These are phyloP conservation scores for Tolypeutes matacus DNA, from an alignment of 2,797 vertebrate genomes.

Conservation along the genomic window DNA sequence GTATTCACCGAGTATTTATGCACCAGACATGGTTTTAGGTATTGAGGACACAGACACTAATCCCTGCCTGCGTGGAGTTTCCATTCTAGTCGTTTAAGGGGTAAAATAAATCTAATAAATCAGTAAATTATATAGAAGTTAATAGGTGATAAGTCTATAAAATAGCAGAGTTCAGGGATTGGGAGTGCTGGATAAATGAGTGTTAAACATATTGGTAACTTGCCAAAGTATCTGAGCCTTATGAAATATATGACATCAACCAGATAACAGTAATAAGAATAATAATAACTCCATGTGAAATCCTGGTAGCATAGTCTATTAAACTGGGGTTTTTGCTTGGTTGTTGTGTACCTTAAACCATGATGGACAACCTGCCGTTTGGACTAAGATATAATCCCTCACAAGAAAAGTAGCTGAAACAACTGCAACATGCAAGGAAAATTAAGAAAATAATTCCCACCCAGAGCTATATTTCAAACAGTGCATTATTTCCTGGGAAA, in stretches of 20 bases:
- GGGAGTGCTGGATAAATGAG: neutral
- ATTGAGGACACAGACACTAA: neutral
- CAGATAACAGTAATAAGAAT: neutral
- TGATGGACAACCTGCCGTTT: neutral
- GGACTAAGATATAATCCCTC: neutral
- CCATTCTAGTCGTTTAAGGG: neutral
- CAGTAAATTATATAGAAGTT: neutral
- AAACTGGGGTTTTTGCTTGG: neutral
- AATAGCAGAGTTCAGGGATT: neutral
- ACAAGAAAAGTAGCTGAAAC: neutral
- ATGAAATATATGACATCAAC: neutral
- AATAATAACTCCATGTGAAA: neutral
- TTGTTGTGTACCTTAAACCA: neutral
- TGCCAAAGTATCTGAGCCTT: neutral
- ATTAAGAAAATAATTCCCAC: neutral
- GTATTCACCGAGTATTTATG: neutral
- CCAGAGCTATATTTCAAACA: neutral
- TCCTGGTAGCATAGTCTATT: neutral
- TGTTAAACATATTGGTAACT: neutral
- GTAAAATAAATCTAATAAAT: neutral
- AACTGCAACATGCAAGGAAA: neutral
- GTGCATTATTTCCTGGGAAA: neutral
- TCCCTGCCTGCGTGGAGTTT: neutral
- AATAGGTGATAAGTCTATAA: neutral
- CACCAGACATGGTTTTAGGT: neutral